A percentile compares a stretch with the other conserved stretches of the same genome.
Conservation (phyloP, 2,888 invertebrate genomes). For the Cartodere bifasciata region DNA sequence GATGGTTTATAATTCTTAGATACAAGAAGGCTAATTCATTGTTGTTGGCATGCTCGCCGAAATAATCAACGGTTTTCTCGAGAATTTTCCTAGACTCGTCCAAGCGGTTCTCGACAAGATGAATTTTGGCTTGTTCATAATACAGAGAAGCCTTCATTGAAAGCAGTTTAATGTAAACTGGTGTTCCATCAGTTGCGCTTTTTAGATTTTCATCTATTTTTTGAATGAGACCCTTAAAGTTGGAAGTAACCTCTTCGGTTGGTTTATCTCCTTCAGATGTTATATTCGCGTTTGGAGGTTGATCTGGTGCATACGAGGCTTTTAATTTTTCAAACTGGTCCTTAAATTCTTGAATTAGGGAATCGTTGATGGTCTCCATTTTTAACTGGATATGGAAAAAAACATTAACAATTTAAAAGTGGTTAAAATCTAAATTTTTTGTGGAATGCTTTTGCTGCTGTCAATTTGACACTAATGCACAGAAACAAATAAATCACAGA, state of each 20-base stretch:
- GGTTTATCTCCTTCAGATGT: constrained; percentile 7
- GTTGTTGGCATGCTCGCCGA: constrained; percentile 21
- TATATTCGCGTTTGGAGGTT: constrained; percentile 10
- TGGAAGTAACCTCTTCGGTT: not conserved
- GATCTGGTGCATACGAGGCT: constrained; percentile 9
- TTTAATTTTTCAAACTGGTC: constrained; percentile 15
- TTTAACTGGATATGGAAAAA: too few species aligned
- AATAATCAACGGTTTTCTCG: constrained; percentile 23
- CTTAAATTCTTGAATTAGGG: constrained; percentile 14
- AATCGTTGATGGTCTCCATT: too few species aligned
- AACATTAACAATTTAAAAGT: too few species aligned
- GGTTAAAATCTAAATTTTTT: too few species aligned
- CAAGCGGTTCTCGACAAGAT: constrained; percentile 21
- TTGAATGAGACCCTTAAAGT: constrained; percentile 12
- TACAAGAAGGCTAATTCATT: constrained; percentile 36
- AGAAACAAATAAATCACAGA: too few species aligned
- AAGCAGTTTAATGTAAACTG: constrained; percentile 22
- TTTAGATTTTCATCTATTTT: constrained; percentile 14
- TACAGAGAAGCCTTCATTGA: constrained; percentile 29
- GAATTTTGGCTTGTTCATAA: constrained; percentile 31
- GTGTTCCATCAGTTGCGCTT: constrained; percentile 11
- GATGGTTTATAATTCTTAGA: constrained; percentile 44
- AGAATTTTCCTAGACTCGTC: constrained; percentile 21
- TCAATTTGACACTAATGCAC: too few species aligned
- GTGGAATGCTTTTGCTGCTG: too few species aligned